These are phyloP conservation scores for Nephila pilipes DNA, from an alignment of 1,140 invertebrate genomes.

Conservation along the genomic window DNA sequence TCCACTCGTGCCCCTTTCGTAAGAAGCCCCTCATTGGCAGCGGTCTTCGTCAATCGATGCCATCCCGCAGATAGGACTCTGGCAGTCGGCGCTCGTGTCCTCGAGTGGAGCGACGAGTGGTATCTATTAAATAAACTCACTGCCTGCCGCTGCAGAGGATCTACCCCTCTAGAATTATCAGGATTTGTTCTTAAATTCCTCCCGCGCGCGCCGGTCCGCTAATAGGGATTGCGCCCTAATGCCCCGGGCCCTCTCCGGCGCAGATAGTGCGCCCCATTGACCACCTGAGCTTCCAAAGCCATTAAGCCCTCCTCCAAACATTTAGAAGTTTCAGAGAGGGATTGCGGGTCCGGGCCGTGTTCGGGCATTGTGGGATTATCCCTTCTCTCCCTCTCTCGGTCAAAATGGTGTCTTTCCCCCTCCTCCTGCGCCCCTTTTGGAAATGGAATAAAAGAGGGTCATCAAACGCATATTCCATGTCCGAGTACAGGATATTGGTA, in stretches of 20 bases:
- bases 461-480: too few species aligned
- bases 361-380: slow-evolving; percentile 1
- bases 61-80: too few species aligned
- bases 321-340: not conserved
- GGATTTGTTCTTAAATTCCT: slow-evolving; percentile 39
- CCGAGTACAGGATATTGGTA: too few species aligned
- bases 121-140: slow-evolving; percentile 18
- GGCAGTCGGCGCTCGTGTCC: too few species aligned
- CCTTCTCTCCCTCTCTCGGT: not conserved
- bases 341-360: not conserved
- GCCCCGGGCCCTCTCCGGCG: not conserved
- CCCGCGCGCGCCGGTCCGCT: not conserved
- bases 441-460: too few species aligned
- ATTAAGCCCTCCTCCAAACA: slow-evolving; percentile 46
- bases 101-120: not conserved
- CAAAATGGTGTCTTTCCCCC: not conserved
- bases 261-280: slow-evolving; percentile 66
- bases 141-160: not conserved
- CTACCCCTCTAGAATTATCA: not conserved
- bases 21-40: too few species aligned
- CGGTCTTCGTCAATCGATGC: too few species aligned
- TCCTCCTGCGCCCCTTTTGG: too few species aligned
- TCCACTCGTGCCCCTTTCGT: too few species aligned
- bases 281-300: slow-evolving; percentile 51
- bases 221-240: slow-evolving; percentile 11